These are phyloP conservation scores for Tachina grossa DNA, from an alignment of 2,888 invertebrate species.

Conservation along the genomic window DNA sequence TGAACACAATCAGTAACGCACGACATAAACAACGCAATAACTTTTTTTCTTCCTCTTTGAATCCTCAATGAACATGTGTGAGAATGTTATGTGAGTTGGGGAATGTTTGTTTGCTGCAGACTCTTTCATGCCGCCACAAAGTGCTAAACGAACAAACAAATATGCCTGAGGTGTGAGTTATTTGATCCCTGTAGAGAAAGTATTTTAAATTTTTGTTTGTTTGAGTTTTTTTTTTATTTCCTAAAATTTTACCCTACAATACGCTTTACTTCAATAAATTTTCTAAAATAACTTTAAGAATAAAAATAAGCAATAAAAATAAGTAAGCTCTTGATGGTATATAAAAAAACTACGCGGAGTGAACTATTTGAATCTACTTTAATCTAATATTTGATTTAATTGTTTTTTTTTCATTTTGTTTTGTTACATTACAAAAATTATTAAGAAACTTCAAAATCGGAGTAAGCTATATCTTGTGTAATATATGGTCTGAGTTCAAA, in stretches of 20 bases:
- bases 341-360: too few relatives aligned
- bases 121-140: conserved; percentile 25
- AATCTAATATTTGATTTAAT: neutral
- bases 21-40: conserved; percentile 14
- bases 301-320: too few relatives aligned
- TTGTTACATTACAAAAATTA: too few relatives aligned
- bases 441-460: neutral
- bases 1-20: conserved; percentile 58
- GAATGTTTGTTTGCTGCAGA: conserved; percentile 14
- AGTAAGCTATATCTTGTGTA: neutral
- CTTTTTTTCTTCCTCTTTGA: neutral
- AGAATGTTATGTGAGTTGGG: neutral
- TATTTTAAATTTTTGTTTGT: conserved; percentile 39
- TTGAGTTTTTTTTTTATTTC: conserved; percentile 1
- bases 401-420: too few relatives aligned
- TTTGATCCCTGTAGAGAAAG: conserved; percentile 66
- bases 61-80: neutral
- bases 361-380: too few relatives aligned
- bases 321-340: too few relatives aligned
- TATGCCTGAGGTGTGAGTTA: conserved; percentile 61
- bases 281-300: too few relatives aligned
- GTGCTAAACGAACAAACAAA: conserved; percentile 28
- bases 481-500: too few relatives aligned
- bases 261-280: neutral
- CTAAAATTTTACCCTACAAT: neutral